Base-by-base conservation (phyloP, 2,888 invertebrate genomes). In the Teinopalpus imperialis region DNA sequence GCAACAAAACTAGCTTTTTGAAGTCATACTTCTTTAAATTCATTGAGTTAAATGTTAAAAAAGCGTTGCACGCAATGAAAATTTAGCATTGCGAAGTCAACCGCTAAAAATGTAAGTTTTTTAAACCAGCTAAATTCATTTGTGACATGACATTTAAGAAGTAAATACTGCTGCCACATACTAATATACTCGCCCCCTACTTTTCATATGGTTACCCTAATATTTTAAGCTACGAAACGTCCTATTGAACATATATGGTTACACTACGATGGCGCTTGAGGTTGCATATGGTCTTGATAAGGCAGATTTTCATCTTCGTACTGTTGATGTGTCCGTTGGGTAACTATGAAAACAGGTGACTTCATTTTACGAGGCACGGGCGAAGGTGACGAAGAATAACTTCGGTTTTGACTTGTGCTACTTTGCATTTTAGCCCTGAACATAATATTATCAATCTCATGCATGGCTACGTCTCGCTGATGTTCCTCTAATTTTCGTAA, bases 361-460 rank as follows among this genome's bases (percentile, higher is more conserved):
- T 79, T 76, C 36, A 72, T 53, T 49, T 79, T 78, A 3, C 71
- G 56, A 1, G 65, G 57, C 1, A 57, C 65, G 2, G 74, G 71
- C 0, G 78, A 63, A 2, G 78, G 70, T 0, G 79, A 69, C 0
- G 69, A 57, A 0, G 73, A 60, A 41, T 64, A 73, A 43, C 68
- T 74, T 32, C 63, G 61, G 1, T 54, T 35, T 44, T 66, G 68
- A 4, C 63, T 24, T 2, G 49, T 40, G 8, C 54, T 49, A 13
- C 61, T 69, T 41, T 77, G 67, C 69, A 81, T 81, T 69, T 81
- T 85, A 6, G 73, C 76, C 31, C 74, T 75, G 61, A 82, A 86
- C 74, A 86, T 76, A 24, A 86, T 74, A 47, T 81, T 82, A 48
- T 88, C 86, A 5, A 88, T 85, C 46, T 88, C 85, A 40, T 87